Evolutionary conservation across 2,888 invertebrate genomes (phyloP), one percentile per base, ranked within the genome.

Genomic region (Meandrusa payeni): DNA sequence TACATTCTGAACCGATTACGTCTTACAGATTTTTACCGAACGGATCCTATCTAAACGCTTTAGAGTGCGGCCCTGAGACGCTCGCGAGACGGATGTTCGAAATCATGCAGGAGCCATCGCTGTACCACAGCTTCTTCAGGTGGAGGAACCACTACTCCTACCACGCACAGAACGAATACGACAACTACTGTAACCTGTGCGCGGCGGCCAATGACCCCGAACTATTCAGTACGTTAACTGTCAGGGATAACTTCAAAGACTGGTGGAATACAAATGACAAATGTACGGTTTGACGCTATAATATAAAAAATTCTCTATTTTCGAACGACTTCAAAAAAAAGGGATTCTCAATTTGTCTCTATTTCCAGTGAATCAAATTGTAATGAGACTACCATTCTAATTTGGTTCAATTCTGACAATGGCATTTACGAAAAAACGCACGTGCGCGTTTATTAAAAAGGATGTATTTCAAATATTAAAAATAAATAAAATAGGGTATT

Each of bases 161-260:
- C 43, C 65, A 71, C 19, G 54, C 54, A 6, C 64, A 61, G 3
- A 52, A 68, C 22, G 59, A 66, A 23, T 59, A 50, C 5, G 75
- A 78, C 17, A 71, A 73, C 19, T 71, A 76, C 34, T 83, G 82
- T 46, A 54, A 54, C 1, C 68, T 82, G 23, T 83, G 83, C 48
- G 63, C 59, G 1, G 53, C 69, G 46, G 27, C 70, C 0, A 78
- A 80, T 36, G 54, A 76, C 31, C 53, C 60, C 3, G 38, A 40
- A 0, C 28, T 61, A 2, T 54, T 70, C 54, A 52, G 51, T 1
- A 47, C 48, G 7, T 12, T 39, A 1, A 59, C 60, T n/a, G 43
- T 52, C 4, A 69, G 69, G 33, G 19, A 48, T 6, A 42, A 67
- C 20, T 64, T 79, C n/a, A 57, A 57, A 19, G 7, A 34, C 2